These are phyloP conservation scores for Trigoniulus corallinus DNA, from an alignment of 1,140 invertebrate genomes.

Conservation along the genomic window DNA sequence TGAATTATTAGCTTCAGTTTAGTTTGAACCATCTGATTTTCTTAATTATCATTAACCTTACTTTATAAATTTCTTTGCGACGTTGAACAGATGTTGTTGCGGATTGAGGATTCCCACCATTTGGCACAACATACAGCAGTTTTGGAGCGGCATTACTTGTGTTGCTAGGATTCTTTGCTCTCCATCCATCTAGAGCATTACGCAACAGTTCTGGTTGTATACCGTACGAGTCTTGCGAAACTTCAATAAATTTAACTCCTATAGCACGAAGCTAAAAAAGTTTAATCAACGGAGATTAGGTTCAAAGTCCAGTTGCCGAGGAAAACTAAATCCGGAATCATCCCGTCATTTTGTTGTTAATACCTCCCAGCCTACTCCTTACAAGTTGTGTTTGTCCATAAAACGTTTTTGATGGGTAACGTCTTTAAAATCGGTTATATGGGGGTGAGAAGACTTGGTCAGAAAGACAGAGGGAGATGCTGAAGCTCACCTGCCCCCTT, in stretches of 20 bases:
- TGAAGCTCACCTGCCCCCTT: too few species aligned
- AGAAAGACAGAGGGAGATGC: too few species aligned
- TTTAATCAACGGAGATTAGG: background rate
- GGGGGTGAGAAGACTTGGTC: too few species aligned
- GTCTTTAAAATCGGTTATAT: too few species aligned
- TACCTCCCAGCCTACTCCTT: too few species aligned
- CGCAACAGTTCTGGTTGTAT: constrained; percentile 22
- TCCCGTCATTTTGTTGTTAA: too few species aligned
- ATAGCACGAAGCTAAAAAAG: constrained; percentile 21
- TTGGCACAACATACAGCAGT: constrained; percentile 41
- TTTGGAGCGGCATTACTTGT: constrained; percentile 21
- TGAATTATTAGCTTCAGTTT: too few species aligned
- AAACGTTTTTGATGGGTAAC: too few species aligned
- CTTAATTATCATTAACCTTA: constrained; percentile 4
- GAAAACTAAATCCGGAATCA: too few species aligned
- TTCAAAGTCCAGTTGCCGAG: too few species aligned
- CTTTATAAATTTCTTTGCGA: constrained; percentile 47
- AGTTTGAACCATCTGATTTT: background rate
- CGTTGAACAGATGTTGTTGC: constrained; percentile 42
- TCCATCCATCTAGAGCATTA: constrained; percentile 17
- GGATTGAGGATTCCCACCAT: constrained; percentile 51
- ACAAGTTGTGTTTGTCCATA: too few species aligned
- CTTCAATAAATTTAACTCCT: constrained; percentile 17
- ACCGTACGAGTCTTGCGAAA: constrained; percentile 23
- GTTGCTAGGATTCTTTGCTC: constrained; percentile 15